phyloP scores from a whole-genome alignment of 1,140 invertebrate species.

The Oedothorax gibbosus region DNA sequence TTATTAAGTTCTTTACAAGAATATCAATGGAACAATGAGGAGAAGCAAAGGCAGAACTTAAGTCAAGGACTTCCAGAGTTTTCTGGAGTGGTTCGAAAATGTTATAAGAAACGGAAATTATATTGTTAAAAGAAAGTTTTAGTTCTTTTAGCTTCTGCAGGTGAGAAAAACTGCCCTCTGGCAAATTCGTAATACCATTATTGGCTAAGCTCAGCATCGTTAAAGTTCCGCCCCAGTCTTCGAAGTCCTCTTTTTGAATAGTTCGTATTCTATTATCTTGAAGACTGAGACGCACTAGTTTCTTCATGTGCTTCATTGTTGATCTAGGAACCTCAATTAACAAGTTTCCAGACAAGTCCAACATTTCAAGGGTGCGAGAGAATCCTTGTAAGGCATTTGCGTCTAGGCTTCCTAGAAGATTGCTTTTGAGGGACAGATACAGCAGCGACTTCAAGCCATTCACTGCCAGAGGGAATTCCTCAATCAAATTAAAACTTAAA shows the following conservation, averaged over 20 bases:
- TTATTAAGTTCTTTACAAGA: constrained; percentile 76
- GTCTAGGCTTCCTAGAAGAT: constrained; percentile 80
- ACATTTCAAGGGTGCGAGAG: constrained; percentile 77
- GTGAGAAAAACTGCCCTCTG: constrained; percentile 78
- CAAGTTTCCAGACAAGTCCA: constrained; percentile 84
- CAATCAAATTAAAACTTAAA: constrained; percentile 64
- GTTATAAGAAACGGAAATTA: constrained; percentile 80
- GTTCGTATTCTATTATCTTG: constrained; percentile 86
- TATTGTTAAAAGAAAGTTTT: constrained; percentile 88
- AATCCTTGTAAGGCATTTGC: constrained; percentile 84
- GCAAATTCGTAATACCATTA: constrained; percentile 83
- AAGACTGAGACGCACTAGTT: constrained; percentile 83
- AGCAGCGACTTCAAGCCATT: constrained; percentile 76
- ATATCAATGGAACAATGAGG: constrained; percentile 75
- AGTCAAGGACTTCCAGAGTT: constrained; percentile 82
- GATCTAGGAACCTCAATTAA: constrained; percentile 78
- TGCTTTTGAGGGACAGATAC: constrained; percentile 86
- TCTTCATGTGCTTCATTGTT: constrained; percentile 77
- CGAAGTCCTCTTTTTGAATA: constrained; percentile 80
- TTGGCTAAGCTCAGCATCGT: constrained; percentile 85
- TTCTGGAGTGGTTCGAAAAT: constrained; percentile 77
- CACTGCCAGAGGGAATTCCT: constrained; percentile 73
- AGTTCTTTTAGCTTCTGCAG: constrained; percentile 82
- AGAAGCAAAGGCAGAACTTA: constrained; percentile 81
- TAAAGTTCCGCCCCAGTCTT: constrained; percentile 80